Percentiles rank a stretch among this genome's conserved stretches.
Conservation (phyloP, 2,797 vertebrate species). For the Oreortyx pictus region DNA sequence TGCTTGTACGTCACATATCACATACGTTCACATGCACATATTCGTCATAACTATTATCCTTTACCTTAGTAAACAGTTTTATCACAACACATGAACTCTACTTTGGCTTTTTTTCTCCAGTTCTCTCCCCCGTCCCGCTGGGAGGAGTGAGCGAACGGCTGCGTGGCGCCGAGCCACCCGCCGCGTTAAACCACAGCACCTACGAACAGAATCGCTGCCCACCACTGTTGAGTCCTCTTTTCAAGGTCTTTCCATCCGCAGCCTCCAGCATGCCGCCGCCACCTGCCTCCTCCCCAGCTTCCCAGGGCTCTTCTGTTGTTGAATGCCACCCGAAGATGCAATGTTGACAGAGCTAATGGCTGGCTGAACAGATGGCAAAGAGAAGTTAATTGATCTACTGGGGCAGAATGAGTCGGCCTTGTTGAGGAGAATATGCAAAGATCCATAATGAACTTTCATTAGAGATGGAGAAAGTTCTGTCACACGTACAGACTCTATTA, state of each 20-base stretch:
- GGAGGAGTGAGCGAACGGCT: too few relatives aligned
- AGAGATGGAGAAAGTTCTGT: neutral
- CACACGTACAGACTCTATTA: neutral
- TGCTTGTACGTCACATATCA: too few relatives aligned
- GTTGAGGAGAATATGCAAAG: slow-evolving; percentile 63
- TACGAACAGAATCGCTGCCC: neutral
- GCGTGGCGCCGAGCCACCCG: too few relatives aligned
- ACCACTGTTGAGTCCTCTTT: neutral
- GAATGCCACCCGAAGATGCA: slow-evolving; percentile 26
- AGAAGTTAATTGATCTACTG: slow-evolving; percentile 75
- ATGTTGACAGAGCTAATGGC: slow-evolving; percentile 25
- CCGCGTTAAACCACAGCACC: too few relatives aligned
- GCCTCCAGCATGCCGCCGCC: neutral
- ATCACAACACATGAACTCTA: too few relatives aligned
- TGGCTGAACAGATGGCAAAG: slow-evolving; percentile 72
- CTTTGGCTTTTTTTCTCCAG: too few relatives aligned
- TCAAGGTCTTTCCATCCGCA: neutral
- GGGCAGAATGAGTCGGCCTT: slow-evolving; percentile 64
- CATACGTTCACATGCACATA: too few relatives aligned
- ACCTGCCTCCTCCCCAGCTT: slow-evolving; percentile 28
- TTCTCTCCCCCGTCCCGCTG: too few relatives aligned
- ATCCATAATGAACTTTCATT: slow-evolving; percentile 46
- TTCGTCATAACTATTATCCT: too few relatives aligned
- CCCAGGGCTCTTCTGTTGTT: neutral
- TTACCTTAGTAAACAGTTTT: too few relatives aligned